Conservation (phyloP, 2,113 vertebrate genomes). For the Gorilla gorilla region DNA sequence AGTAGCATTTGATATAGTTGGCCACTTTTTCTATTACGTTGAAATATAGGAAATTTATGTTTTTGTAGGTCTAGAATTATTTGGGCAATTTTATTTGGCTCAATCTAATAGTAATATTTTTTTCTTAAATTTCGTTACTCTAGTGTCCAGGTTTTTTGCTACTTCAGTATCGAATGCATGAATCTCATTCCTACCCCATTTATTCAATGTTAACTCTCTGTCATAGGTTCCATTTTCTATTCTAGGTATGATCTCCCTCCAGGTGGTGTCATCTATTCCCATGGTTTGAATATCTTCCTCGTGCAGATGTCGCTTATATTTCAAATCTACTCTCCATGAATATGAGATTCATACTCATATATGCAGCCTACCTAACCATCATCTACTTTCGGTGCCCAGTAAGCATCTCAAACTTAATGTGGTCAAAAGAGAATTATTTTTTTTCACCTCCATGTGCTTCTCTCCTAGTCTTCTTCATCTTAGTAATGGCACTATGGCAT, state of each 20-base stretch:
- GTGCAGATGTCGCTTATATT: not conserved
- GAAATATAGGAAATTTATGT: not conserved
- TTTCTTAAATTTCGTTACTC: not conserved
- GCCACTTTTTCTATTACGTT: not conserved
- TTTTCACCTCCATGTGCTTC: not conserved
- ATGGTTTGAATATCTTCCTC: not conserved
- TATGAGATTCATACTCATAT: not conserved
- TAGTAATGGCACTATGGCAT: not conserved
- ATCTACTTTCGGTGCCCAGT: not conserved
- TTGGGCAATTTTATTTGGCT: not conserved
- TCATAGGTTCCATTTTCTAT: not conserved
- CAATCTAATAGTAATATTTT: not conserved
- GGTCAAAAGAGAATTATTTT: not conserved
- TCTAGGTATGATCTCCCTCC: not conserved
- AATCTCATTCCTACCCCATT: not conserved
- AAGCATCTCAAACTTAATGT: not conserved
- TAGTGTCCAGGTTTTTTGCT: not conserved
- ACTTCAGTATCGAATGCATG: not conserved
- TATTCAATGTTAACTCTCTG: not conserved
- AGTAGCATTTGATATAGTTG: not conserved
- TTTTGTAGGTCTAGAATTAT: not conserved
- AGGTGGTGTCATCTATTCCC: not conserved
- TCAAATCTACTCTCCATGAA: not conserved
- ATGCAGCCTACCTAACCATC: not conserved
- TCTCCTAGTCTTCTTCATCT: not conserved